Conservation (phyloP, 1,140 invertebrate genomes). For the Sinella curviseta region DNA sequence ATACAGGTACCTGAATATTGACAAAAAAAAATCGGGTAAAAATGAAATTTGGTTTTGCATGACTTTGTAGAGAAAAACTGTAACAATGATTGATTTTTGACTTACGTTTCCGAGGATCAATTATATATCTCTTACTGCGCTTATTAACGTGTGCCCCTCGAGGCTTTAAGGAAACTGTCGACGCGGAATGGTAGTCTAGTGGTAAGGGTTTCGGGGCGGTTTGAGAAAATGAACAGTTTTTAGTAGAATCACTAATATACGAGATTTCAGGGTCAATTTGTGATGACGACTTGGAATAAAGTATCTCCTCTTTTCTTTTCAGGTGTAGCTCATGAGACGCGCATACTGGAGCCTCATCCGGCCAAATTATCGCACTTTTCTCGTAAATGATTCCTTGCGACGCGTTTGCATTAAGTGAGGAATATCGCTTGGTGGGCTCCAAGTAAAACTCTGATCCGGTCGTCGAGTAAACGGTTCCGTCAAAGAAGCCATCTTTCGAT, state of each 20-base stretch:
- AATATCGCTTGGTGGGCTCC: slow-evolving; percentile 77
- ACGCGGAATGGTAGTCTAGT: slow-evolving; percentile 13
- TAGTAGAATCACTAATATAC: neutral
- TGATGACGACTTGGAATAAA: neutral
- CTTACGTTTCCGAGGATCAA: slow-evolving; percentile 42
- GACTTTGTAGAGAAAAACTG: neutral
- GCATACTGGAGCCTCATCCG: slow-evolving; percentile 36
- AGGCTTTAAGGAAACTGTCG: neutral
- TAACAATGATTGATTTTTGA: too few species aligned
- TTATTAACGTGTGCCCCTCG: neutral
- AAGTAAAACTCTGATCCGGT: slow-evolving; percentile 77
- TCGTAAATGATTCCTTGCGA: slow-evolving; percentile 40
- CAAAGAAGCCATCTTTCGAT: slow-evolving; percentile 81
- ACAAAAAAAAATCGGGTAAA: neutral
- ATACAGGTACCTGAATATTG: slow-evolving; percentile 68
- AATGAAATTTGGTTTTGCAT: neutral
- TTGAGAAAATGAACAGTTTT: neutral
- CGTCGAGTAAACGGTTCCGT: slow-evolving; percentile 77
- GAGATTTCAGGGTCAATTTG: slow-evolving; percentile 7
- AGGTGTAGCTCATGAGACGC: slow-evolving; percentile 50
- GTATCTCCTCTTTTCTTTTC: slow-evolving; percentile 37
- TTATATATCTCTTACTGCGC: slow-evolving; percentile 32
- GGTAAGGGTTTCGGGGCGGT: neutral
- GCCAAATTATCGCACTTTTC: slow-evolving; percentile 37
- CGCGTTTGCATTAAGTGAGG: slow-evolving; percentile 44